A percentile compares a stretch with the other conserved stretches of the same genome.
phyloP scores from a whole-genome alignment of 2,888 invertebrate genomes.

The Caenorhabditis becei region DNA sequence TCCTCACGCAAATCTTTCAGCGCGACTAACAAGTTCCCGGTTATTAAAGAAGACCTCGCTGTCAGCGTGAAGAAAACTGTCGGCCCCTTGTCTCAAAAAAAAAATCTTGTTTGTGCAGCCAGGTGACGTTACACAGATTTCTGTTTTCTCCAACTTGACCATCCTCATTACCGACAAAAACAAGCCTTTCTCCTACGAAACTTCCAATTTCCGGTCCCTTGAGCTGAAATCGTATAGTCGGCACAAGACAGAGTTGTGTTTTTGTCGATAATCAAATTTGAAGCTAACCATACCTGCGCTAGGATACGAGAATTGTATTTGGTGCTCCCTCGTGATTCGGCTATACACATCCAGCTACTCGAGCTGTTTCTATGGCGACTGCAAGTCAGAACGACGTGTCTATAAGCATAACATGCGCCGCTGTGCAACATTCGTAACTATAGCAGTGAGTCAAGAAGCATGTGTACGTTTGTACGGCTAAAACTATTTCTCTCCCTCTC shows the following conservation, averaged over 20 bases:
- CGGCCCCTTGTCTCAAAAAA: too few relatives aligned
- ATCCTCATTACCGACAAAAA: too few relatives aligned
- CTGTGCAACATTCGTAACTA: background rate
- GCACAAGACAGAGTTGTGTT: background rate
- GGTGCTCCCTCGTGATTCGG: background rate
- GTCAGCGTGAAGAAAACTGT: too few relatives aligned
- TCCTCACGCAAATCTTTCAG: too few relatives aligned
- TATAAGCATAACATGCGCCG: background rate
- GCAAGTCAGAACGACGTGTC: background rate
- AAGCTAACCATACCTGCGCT: background rate
- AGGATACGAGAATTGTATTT: too few relatives aligned
- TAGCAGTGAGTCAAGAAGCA: slow-evolving; percentile 1
- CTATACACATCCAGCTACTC: background rate
- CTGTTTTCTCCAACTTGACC: too few relatives aligned
- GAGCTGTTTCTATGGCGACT: slow-evolving; percentile 1
- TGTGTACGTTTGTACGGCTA: background rate
- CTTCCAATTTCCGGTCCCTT: too few relatives aligned
- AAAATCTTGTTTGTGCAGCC: too few relatives aligned
- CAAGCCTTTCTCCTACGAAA: too few relatives aligned
- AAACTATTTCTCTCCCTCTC: background rate
- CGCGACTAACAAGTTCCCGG: too few relatives aligned
- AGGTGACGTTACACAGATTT: too few relatives aligned
- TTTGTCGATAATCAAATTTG: background rate
- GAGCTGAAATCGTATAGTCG: background rate
- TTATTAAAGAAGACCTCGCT: too few relatives aligned